Conservation (phyloP, 2,888 invertebrate genomes). For the Drosophila mayaguana region DNA sequence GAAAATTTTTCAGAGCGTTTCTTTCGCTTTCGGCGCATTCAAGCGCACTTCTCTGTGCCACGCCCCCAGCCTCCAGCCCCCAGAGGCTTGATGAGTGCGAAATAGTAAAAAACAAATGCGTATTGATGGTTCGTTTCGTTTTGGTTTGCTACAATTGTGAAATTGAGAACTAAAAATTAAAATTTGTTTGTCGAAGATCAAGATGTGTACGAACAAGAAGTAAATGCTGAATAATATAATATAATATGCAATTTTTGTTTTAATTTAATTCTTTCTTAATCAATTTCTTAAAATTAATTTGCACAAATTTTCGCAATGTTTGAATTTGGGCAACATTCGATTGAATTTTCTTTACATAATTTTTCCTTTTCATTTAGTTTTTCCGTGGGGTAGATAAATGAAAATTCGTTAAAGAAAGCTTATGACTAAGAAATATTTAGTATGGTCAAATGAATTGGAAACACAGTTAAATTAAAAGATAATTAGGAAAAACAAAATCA, state of each 20-base stretch:
- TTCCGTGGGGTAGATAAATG: conserved; percentile 51
- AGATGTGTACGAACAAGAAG: conserved; percentile 63
- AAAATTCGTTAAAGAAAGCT: conserved; percentile 67
- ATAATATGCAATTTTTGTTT: conserved; percentile 80
- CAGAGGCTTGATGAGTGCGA: conserved; percentile 16
- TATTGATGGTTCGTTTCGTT: conserved; percentile 5
- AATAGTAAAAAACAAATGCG: not conserved
- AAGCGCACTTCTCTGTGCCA: conserved; percentile 35
- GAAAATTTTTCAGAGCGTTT: conserved; percentile 70
- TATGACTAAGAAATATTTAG: conserved; percentile 64
- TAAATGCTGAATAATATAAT: conserved; percentile 80
- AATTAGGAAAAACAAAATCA: conserved; percentile 31
- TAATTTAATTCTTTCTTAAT: conserved; percentile 39
- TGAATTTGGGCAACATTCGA: conserved; percentile 19
- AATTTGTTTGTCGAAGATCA: conserved; percentile 17
- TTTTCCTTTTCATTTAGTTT: conserved; percentile 4
- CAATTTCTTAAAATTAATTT: conserved; percentile 47
- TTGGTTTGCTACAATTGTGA: not conserved
- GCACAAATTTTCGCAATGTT: conserved; percentile 11
- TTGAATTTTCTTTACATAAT: conserved; percentile 28
- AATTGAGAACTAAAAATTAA: not conserved
- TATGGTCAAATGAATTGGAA: conserved; percentile 63
- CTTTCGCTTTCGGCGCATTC: conserved; percentile 35
- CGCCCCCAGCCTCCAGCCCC: not conserved
- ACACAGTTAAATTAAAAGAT: conserved; percentile 39